Conservation (phyloP, 2,888 invertebrate genomes). For the Polia nebulosa region DNA sequence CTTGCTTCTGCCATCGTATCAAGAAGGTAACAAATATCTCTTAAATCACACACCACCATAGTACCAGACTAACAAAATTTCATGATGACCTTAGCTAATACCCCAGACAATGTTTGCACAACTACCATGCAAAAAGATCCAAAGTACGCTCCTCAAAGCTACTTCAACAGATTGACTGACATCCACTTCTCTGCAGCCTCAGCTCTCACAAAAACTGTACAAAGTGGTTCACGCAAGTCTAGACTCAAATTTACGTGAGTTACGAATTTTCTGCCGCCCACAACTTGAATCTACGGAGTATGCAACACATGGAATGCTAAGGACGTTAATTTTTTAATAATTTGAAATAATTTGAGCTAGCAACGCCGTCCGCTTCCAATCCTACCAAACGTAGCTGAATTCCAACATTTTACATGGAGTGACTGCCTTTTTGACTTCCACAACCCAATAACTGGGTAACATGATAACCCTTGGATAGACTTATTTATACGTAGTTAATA, state of each 20-base stretch:
- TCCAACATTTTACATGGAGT: too few relatives aligned
- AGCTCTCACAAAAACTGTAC: constrained; percentile 47
- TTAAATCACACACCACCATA: too few relatives aligned
- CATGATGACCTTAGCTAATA: neutral
- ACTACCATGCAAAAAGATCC: constrained; percentile 26
- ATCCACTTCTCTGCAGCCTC: constrained; percentile 25
- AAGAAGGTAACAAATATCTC: too few relatives aligned
- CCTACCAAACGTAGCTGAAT: too few relatives aligned
- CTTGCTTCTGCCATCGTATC: too few relatives aligned
- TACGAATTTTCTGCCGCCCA: constrained; percentile 38
- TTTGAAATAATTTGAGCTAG: too few relatives aligned
- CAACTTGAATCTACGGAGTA: constrained; percentile 28
- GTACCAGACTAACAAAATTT: neutral
- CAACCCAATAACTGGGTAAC: neutral
- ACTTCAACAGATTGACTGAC: constrained; percentile 36
- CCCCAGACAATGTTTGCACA: neutral
- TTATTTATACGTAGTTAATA: too few relatives aligned
- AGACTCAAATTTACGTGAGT: constrained; percentile 45
- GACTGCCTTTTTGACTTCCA: neutral
- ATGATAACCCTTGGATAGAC: too few relatives aligned
- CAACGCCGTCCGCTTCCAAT: too few relatives aligned
- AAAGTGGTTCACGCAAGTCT: constrained; percentile 41
- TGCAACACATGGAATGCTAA: constrained; percentile 14
- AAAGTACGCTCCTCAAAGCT: neutral
- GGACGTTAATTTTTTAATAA: too few relatives aligned